A percentile compares a stretch with the other conserved stretches of the same genome.
These are phyloP conservation scores for Harpagoxenus sublaevis DNA, from an alignment of 2,888 invertebrate genomes.

Conservation along the genomic window DNA sequence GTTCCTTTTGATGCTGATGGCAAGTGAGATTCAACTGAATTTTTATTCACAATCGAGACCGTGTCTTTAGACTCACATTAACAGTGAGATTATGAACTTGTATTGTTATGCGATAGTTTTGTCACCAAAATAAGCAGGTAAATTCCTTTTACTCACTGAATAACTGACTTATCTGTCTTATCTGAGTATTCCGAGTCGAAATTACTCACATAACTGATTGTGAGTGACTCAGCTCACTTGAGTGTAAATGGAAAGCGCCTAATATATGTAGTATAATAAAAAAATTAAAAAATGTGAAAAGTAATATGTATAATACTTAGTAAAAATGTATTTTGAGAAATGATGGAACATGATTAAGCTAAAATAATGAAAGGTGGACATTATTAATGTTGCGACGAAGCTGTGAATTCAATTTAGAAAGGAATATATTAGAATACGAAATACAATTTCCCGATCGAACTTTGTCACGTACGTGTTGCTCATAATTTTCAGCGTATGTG, in stretches of 20 bases:
- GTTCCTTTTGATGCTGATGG: no score
- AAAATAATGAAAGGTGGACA: background rate
- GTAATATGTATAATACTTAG: background rate
- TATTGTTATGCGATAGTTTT: no score
- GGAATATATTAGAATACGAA: background rate
- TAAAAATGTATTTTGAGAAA: background rate
- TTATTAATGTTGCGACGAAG: background rate
- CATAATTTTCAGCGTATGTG: conserved; percentile 17
- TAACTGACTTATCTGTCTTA: no score
- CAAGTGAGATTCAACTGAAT: no score
- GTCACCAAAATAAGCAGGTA: no score
- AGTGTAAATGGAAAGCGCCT: no score
- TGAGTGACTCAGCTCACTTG: no score
- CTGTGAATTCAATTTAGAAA: background rate
- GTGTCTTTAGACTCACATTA: no score
- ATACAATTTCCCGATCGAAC: background rate
- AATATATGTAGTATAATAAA: background rate
- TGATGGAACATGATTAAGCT: background rate
- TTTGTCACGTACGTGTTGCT: conserved; percentile 1
- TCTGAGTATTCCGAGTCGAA: no score
- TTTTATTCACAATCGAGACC: no score
- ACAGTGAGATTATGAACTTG: no score
- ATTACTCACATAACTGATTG: background rate
- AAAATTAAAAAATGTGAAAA: background rate
- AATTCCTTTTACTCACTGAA: no score